Evolutionary conservation across 2,888 invertebrate genomes (phyloP).

Genomic region (Andrena haemorrhoa): DNA sequence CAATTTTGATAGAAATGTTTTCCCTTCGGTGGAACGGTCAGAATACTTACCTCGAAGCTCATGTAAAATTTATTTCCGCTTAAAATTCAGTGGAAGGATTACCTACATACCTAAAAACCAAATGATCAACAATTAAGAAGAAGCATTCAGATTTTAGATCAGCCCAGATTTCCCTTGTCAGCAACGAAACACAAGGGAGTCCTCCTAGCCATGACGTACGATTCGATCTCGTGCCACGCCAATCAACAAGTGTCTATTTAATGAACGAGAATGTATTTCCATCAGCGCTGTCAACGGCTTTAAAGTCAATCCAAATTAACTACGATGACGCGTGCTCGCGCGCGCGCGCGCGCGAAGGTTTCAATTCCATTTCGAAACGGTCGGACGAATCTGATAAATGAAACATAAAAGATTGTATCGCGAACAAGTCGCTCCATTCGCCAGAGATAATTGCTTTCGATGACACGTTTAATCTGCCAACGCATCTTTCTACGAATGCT

Average conservation of each 20-base stretch:
- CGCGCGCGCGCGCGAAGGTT: slow-evolving; percentile 13
- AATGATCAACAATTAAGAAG: not conserved
- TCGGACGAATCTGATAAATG: slow-evolving; percentile 14
- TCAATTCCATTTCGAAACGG: slow-evolving; percentile 24
- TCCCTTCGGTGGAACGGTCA: too few relatives aligned
- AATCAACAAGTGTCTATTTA: slow-evolving; percentile 74
- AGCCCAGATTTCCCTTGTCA: not conserved
- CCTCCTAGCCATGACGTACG: slow-evolving; percentile 27
- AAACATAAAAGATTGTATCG: slow-evolving; percentile 14
- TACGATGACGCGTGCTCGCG: slow-evolving; percentile 8
- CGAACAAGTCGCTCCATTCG: not conserved
- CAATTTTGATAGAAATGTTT: too few relatives aligned
- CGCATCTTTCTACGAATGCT: slow-evolving; percentile 1
- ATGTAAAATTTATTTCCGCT: too few relatives aligned
- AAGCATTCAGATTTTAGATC: not conserved
- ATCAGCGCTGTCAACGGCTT: slow-evolving; percentile 57
- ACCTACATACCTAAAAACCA: not conserved
- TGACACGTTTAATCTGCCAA: slow-evolving; percentile 24
- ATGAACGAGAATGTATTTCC: slow-evolving; percentile 66
- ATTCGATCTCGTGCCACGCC: slow-evolving; percentile 54
- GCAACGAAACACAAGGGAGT: not conserved
- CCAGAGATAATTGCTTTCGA: slow-evolving; percentile 27
- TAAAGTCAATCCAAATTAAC: slow-evolving; percentile 60
- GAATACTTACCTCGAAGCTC: too few relatives aligned
- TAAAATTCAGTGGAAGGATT: too few relatives aligned